These are phyloP conservation scores for Gasterosteus nipponicus DNA, from an alignment of 2,113 vertebrate species.

Conservation along the genomic window DNA sequence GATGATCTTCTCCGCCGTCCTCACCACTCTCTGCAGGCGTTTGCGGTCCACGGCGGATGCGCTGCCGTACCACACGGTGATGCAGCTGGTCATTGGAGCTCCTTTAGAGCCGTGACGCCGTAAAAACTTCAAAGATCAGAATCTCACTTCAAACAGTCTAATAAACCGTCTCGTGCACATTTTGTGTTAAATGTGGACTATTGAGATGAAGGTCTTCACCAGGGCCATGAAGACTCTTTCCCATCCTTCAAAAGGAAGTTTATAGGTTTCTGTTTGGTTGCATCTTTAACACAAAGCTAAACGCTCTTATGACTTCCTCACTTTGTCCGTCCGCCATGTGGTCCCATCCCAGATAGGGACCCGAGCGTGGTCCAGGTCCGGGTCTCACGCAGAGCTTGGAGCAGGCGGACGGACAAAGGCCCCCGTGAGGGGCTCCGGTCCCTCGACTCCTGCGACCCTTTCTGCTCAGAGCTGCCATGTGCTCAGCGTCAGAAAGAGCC, in stretches of 20 bases:
- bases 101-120: no score
- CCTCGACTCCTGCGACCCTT: constrained; percentile 64
- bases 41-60: no score
- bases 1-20: no score
- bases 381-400: constrained; percentile 33
- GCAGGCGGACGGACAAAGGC: constrained; percentile 58
- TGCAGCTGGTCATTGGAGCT: no score
- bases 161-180: background rate
- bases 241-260: background rate
- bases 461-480: constrained; percentile 70
- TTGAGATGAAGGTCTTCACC: background rate
- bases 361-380: constrained; percentile 52
- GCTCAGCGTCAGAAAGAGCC: constrained; percentile 68
- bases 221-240: background rate
- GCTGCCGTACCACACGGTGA: no score
- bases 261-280: no score
- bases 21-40: no score
- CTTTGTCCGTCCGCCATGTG: constrained; percentile 9
- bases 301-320: constrained; percentile 17
- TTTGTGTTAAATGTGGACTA: background rate
- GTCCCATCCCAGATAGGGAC: constrained; percentile 28
- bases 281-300: no score
- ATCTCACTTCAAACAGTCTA: background rate
- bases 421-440: constrained; percentile 64
- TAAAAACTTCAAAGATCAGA: no score